A percentile compares a stretch with the other conserved stretches of the same genome.
Evolutionary conservation across 2,113 vertebrate species (phyloP).

Genomic region (Neomonachus schauinslandi): DNA sequence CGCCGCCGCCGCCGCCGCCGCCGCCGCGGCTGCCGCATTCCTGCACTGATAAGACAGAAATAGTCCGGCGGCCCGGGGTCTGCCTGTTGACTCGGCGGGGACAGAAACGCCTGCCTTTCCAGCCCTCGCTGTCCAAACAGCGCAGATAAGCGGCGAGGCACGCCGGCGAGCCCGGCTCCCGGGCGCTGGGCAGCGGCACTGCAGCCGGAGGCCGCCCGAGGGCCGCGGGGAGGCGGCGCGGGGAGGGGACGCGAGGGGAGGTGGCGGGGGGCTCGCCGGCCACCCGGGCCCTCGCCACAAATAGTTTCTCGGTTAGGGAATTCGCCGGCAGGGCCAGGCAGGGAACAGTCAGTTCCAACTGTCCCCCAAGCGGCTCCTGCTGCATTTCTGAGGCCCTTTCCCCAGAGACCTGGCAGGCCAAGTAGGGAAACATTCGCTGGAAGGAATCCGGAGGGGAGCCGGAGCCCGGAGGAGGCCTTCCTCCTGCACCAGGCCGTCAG

Average conservation of each 20-base stretch:
- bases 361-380: slow-evolving; percentile 82
- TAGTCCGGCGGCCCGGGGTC: slow-evolving; percentile 86
- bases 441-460: slow-evolving; percentile 63
- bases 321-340: slow-evolving; percentile 75
- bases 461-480: slow-evolving; percentile 36
- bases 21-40: slow-evolving; percentile 93
- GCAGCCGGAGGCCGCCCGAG: slow-evolving; percentile 56
- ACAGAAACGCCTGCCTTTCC: slow-evolving; percentile 85
- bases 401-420: slow-evolving; percentile 85
- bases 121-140: slow-evolving; percentile 82
- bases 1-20: slow-evolving; percentile 66
- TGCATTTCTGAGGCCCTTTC: slow-evolving; percentile 84
- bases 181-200: slow-evolving; percentile 45
- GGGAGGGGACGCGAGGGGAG: slow-evolving; percentile 63
- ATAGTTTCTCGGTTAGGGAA: slow-evolving; percentile 80
- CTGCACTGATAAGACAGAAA: slow-evolving; percentile 95
- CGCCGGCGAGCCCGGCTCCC: slow-evolving; percentile 45
- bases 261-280: slow-evolving; percentile 72
- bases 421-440: slow-evolving; percentile 83
- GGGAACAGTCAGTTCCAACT: slow-evolving; percentile 82
- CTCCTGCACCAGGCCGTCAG: background rate
- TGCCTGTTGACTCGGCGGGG: slow-evolving; percentile 87
- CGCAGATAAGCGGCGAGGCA: slow-evolving; percentile 81
- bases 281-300: slow-evolving; percentile 45
- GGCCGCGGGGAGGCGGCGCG: slow-evolving; percentile 54